Base-by-base conservation (phyloP, 2,113 vertebrate species). In the Amazona guildingii region DNA sequence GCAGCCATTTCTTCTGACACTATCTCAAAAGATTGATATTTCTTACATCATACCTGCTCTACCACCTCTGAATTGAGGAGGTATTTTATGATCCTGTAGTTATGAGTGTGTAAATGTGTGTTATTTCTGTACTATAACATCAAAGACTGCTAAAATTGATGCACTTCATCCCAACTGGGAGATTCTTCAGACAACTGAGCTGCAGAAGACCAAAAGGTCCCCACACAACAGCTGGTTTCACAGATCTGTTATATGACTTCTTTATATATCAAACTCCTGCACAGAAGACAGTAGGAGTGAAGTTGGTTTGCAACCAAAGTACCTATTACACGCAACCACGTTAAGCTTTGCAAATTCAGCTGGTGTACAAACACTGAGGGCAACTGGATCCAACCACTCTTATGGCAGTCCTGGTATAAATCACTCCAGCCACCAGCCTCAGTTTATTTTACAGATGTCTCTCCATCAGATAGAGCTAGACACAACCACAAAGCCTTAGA, bases 21-120 rank as follows among this genome's bases (percentile, higher is more conserved):
- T 79, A 43, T 68, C 57, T 80, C 88, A 67, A 68, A 70, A 83
- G 86, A 92, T 31, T 64, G 63, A 6, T 87, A 87, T 69, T 85
- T 94, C 81, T 87, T 76, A 59, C 59, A 78, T 86, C 90, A 74
- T 3, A 91, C 51, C 79, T 83, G 33, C 35, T 82, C 81, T 83
- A 55, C 28, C 43, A 75, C 55, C 91, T 95, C 70, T 82, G 84
- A 97, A 91, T 28, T 92, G 78, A 95, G 35, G 79, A 87, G 17
- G 17, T 76, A 72, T 59, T 88, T 35, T 72, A 57, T 67, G 86
- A 88, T 94, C 49, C 43, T 57, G 51, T 18, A 81, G 72, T 80
- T 51, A 61, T 14, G 9, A n/a, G 69, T 9, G 4, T 33, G 35
- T 69, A 77, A 46, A 86, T 37, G n/a, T 25, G 14, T 92, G 19